A percentile compares a stretch with the other conserved stretches of the same genome.
Conservation (phyloP, 2,113 vertebrate genomes). For the Columba livia region DNA sequence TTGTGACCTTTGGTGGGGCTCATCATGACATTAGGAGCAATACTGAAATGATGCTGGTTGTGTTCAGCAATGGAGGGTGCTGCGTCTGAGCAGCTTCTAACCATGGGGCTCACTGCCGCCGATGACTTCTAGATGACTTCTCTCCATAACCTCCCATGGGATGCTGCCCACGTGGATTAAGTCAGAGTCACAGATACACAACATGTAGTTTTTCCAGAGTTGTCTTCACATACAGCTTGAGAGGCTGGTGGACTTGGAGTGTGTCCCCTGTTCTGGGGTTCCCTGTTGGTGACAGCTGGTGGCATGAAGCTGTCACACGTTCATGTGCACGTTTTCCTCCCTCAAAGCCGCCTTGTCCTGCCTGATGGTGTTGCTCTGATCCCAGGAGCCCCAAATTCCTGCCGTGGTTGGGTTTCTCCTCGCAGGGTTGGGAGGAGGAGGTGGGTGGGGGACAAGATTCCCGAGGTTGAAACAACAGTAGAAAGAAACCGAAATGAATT, state of each 20-base stretch:
- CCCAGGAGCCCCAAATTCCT: background rate
- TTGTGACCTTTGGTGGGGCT: background rate
- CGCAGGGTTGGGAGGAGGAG: background rate
- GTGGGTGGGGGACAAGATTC: background rate
- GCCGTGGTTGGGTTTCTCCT: background rate
- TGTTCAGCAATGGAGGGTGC: background rate
- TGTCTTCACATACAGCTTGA: background rate
- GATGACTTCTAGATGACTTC: background rate
- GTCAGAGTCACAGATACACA: rapidly evolving
- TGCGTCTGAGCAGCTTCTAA: background rate
- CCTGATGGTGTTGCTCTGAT: background rate
- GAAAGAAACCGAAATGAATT: background rate
- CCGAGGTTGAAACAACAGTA: background rate
- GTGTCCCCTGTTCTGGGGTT: rapidly evolving
- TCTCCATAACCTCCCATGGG: background rate
- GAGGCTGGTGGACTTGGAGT: background rate
- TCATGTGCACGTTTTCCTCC: background rate
- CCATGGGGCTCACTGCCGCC: background rate
- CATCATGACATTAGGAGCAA: background rate
- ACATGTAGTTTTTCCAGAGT: background rate
- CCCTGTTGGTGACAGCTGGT: background rate
- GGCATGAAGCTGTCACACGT: rapidly evolving
- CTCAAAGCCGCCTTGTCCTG: background rate
- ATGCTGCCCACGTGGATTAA: background rate
- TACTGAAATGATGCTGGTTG: too few species aligned